A percentile compares a stretch with the other conserved stretches of the same genome.
Conservation (phyloP, 2,888 invertebrate species). For the Cataglyphis rosenhaueri region DNA sequence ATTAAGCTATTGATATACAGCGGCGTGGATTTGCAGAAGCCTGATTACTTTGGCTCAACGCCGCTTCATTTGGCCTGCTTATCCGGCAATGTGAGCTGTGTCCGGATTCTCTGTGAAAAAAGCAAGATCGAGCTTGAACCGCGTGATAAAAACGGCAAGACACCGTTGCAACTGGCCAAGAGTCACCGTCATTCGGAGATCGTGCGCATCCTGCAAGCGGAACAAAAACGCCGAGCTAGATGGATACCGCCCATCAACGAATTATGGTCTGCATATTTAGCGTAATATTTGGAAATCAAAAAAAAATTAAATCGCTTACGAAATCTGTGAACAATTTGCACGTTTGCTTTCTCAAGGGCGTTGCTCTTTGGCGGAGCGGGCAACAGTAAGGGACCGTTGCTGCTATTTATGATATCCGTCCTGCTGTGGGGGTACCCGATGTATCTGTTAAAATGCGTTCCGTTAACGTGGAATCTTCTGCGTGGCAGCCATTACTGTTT, state of each 20-base stretch:
- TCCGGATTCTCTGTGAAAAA: conserved; percentile 95
- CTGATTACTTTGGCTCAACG: conserved; percentile 96
- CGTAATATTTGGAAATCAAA: not conserved
- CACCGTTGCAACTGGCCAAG: conserved; percentile 95
- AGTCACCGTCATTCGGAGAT: conserved; percentile 95
- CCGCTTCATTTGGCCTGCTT: conserved; percentile 96
- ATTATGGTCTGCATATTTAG: conserved; percentile 87
- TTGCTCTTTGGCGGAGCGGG: conserved; percentile 96
- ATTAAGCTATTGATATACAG: conserved; percentile 96
- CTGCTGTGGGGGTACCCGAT: conserved; percentile 97
- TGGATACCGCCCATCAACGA: conserved; percentile 96
- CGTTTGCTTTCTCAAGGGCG: conserved; percentile 86
- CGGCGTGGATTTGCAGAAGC: conserved; percentile 95
- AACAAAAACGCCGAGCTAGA: conserved; percentile 92
- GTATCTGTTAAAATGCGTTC: conserved; percentile 96
- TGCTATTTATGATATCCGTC: conserved; percentile 94
- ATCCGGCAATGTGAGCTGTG: conserved; percentile 95
- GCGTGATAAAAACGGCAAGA: conserved; percentile 96
- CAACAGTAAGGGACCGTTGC: conserved; percentile 94
- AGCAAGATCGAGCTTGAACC: conserved; percentile 95
- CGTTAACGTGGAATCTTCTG: conserved; percentile 95
- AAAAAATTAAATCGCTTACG: not conserved
- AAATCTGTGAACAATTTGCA: not conserved
- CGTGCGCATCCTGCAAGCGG: conserved; percentile 92
- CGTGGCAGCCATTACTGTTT: conserved; percentile 95